phyloP scores from a whole-genome alignment of 2,888 invertebrate genomes.

The Corbicula japonica region DNA sequence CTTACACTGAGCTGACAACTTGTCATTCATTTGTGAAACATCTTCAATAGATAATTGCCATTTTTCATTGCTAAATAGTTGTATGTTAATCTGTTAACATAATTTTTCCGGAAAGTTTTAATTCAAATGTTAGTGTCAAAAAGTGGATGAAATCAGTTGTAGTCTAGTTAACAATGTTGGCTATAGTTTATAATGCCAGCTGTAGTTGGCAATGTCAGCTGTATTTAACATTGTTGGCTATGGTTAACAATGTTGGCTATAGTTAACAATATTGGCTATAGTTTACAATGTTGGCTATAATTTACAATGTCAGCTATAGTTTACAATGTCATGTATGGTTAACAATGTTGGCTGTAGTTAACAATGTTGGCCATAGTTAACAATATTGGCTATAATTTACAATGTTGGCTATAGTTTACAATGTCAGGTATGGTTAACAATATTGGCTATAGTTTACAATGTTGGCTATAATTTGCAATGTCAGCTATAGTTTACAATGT shows the following conservation, averaged over 20 bases:
- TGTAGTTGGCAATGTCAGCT: not conserved
- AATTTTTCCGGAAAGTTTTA: slow-evolving; percentile 38
- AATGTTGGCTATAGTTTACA: not conserved
- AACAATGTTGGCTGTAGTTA: not conserved
- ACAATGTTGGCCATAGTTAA: not conserved
- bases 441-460: not conserved
- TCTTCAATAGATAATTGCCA: too few relatives aligned
- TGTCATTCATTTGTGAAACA: too few relatives aligned
- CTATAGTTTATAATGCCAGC: slow-evolving; percentile 7
- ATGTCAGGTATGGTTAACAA: not conserved
- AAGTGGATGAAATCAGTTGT: slow-evolving; percentile 13
- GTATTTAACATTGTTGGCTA: too few relatives aligned
- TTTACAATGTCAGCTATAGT: too few relatives aligned
- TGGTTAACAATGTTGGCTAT: not conserved
- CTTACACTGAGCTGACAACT: too few relatives aligned
- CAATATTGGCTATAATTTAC: not conserved
- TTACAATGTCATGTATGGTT: not conserved
- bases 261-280: not conserved
- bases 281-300: not conserved
- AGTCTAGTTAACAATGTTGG: not conserved
- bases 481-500: too few relatives aligned
- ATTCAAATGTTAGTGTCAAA: slow-evolving; percentile 21
- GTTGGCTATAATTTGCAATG: slow-evolving; percentile 4
- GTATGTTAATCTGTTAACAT: too few relatives aligned
- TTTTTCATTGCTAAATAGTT: too few relatives aligned